phyloP scores from a whole-genome alignment of 2,888 invertebrate genomes.

The Clivina fossor region DNA sequence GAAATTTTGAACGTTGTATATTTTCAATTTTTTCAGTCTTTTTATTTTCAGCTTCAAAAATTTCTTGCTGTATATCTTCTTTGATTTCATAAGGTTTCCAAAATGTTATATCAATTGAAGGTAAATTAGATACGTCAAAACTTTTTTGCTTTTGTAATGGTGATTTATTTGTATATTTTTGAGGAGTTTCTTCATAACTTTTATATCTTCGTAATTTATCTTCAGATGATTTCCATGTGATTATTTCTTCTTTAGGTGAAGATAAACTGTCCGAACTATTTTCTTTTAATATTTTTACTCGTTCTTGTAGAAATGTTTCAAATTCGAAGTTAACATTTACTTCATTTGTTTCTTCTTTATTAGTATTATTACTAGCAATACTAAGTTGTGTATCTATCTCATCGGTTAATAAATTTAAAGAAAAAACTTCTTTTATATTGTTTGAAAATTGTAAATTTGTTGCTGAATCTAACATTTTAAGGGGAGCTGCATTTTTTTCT shows the following conservation, averaged over 20 bases:
- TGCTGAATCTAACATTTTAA: background rate
- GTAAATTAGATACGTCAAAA: constrained; percentile 15
- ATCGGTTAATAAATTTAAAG: too few relatives aligned
- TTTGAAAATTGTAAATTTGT: background rate
- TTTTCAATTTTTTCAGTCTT: too few relatives aligned
- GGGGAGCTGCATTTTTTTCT: too few relatives aligned
- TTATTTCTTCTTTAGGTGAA: constrained; percentile 17
- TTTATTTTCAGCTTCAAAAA: too few relatives aligned
- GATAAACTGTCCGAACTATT: constrained; percentile 36
- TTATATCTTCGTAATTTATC: constrained; percentile 19
- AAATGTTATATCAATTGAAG: constrained; percentile 11
- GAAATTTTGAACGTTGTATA: too few relatives aligned
- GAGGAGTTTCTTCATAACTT: constrained; percentile 26
- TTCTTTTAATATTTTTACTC: constrained; percentile 48
- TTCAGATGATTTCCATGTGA: constrained; percentile 6
- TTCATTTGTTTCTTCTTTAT: too few relatives aligned
- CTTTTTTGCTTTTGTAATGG: constrained; percentile 18
- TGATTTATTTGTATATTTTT: constrained; percentile 2
- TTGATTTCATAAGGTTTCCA: constrained; percentile 19
- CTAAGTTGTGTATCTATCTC: too few relatives aligned
- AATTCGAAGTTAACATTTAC: constrained; percentile 43
- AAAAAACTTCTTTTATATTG: too few relatives aligned
- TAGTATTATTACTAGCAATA: too few relatives aligned
- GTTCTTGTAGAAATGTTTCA: constrained; percentile 50
- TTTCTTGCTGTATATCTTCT: background rate